phyloP scores from a whole-genome alignment of 2,113 vertebrate genomes.

The Mormoops blainvillei region DNA sequence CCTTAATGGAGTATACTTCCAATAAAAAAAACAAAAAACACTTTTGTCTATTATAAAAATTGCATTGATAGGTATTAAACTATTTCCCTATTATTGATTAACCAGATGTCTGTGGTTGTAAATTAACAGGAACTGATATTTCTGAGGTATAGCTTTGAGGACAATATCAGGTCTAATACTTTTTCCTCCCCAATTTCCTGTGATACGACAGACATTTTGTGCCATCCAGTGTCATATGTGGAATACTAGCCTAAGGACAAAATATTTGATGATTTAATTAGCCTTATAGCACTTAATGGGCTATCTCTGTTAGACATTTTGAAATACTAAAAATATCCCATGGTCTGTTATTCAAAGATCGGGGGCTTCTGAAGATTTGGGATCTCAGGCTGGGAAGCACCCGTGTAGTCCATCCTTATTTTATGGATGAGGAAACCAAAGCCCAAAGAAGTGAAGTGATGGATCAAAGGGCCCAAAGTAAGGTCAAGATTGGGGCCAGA shows the following conservation, averaged over 20 bases:
- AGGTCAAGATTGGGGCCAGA: background rate
- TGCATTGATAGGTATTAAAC: background rate
- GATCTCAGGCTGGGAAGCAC: background rate
- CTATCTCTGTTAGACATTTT: background rate
- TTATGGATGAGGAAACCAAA: slow-evolving; percentile 14
- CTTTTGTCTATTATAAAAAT: background rate
- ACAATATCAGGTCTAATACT: background rate
- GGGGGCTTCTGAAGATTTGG: background rate
- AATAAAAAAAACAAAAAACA: background rate
- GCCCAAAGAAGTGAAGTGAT: background rate
- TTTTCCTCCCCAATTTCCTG: background rate
- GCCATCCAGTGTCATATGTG: background rate
- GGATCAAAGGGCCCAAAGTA: background rate
- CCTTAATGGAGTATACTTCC: background rate
- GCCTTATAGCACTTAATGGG: background rate
- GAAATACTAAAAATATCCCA: background rate
- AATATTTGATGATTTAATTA: background rate
- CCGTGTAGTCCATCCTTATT: background rate
- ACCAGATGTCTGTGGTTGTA: background rate
- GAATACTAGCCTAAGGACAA: background rate
- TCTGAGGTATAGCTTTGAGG: background rate
- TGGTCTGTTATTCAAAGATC: background rate
- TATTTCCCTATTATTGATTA: background rate
- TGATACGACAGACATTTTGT: background rate
- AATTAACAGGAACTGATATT: background rate